Percentiles rank a stretch among this genome's conserved stretches.
Evolutionary conservation across 2,888 invertebrate genomes (phyloP).

Genomic region (Serrognathus titanus): DNA sequence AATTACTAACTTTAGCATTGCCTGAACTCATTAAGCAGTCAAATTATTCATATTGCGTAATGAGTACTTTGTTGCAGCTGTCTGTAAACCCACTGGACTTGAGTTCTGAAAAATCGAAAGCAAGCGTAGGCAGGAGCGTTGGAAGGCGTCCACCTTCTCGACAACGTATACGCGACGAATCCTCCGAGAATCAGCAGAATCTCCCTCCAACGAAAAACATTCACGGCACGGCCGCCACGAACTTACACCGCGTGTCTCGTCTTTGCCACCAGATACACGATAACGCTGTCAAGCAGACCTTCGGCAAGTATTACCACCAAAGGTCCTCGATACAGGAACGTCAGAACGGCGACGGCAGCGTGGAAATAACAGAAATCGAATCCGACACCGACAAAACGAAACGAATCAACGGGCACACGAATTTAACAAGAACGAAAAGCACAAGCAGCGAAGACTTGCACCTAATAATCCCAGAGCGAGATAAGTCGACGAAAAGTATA

Average conservation of each 20-base stretch:
- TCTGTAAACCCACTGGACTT: constrained; percentile 52
- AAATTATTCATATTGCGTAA: background rate
- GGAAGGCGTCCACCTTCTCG: constrained; percentile 53
- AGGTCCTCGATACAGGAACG: constrained; percentile 27
- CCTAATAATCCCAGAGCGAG: constrained; percentile 32
- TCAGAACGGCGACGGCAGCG: constrained; percentile 36
- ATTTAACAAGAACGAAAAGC: constrained; percentile 46
- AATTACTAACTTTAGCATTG: background rate
- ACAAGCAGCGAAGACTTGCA: constrained; percentile 53
- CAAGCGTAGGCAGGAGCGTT: constrained; percentile 52
- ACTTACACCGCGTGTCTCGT: constrained; percentile 47
- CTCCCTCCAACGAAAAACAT: constrained; percentile 5
- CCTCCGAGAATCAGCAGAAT: constrained; percentile 6
- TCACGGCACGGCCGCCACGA: constrained; percentile 35
- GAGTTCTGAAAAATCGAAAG: constrained; percentile 52
- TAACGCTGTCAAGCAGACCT: constrained; percentile 44
- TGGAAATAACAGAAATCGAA: constrained; percentile 40
- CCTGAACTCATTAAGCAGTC: background rate
- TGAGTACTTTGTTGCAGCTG: constrained; percentile 42
- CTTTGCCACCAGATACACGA: constrained; percentile 52
- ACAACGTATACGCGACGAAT: constrained; percentile 38
- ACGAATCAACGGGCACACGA: constrained; percentile 29
- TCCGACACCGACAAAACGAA: constrained; percentile 18
- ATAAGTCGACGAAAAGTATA: constrained; percentile 35
- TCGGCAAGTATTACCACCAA: constrained; percentile 29